Base-by-base conservation (phyloP, 2,113 vertebrate genomes). In the Anoplopoma fimbria region DNA sequence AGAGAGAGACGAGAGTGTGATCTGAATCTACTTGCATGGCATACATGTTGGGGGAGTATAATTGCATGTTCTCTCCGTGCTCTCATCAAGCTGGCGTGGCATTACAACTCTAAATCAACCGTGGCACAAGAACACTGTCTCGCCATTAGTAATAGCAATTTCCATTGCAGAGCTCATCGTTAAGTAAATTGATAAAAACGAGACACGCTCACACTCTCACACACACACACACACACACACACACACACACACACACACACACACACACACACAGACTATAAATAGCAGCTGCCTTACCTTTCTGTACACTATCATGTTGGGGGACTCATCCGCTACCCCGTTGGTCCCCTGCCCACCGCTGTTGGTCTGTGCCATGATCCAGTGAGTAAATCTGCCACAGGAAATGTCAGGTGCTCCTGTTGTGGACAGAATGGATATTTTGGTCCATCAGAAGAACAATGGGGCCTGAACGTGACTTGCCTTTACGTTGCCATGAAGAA, bases 261-360 rank as follows among this genome's bases (percentile, higher is more conserved):
- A 71, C 34, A 53, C 27, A 31, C 82, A 51, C 45, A 17, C 70
- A 69, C 68, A 55, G 72, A 64, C 89, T 91, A 87, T 82, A 91
- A 87, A 88, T 87, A 91, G 84, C 86, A 67, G 55, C 73, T 34
- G 75, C 38, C 96, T 95, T 97, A 99, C 98, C 97, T 99, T 99
- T 95, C 97, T 97, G 93, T 99, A 99, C 81, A 99, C 97, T 93
- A 99, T 95, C 96, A 98, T 99, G 94, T 99, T 99, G 84, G 98
- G 97, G 49, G 98, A 99, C 90, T 99, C 97, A 78, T 99, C 97
- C 19, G 95, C 95, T 87, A 97, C 97, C 91, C 97, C 98, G 29
- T 97, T 97, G 96, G 96, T 98, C 92, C 96, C 96, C 91, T 97
- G 97, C 69, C 96, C 96, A 65, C 96, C 95, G 86, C 95, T 97